These are phyloP conservation scores for Sipha maydis DNA, from an alignment of 2,888 invertebrate species.

Conservation along the genomic window DNA sequence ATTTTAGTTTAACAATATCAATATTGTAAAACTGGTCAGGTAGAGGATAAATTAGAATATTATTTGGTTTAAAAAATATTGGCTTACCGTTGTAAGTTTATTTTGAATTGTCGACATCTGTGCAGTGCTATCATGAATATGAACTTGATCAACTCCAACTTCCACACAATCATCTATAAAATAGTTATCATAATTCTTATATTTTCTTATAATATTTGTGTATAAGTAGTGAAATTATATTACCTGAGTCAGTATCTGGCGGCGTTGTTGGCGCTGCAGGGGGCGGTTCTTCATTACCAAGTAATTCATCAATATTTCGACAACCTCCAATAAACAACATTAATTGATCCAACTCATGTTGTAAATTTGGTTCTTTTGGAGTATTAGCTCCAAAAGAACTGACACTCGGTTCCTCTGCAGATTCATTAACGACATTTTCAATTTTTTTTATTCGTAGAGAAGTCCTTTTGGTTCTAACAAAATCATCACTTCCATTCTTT, in stretches of 20 bases:
- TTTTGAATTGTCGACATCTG: conserved; percentile 67
- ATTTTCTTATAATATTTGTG: not conserved
- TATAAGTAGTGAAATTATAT: not conserved
- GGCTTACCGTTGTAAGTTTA: conserved; percentile 58
- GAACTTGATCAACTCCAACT: conserved; percentile 81
- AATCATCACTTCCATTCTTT: conserved; percentile 40
- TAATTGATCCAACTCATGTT: conserved; percentile 66
- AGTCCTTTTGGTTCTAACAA: conserved; percentile 64
- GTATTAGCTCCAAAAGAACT: not conserved
- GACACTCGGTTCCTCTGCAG: conserved; percentile 62
- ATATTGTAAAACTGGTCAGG: not conserved
- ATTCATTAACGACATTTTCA: conserved; percentile 66
- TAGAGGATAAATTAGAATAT: not conserved
- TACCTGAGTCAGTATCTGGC: conserved; percentile 60
- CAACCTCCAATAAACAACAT: conserved; percentile 83
- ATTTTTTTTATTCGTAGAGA: conserved; percentile 63
- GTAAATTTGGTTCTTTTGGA: conserved; percentile 45
- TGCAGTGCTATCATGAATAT: conserved; percentile 81
- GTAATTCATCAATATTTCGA: conserved; percentile 88
- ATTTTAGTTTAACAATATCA: not conserved
- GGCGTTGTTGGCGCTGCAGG: conserved; percentile 66
- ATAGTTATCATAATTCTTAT: conserved; percentile 66
- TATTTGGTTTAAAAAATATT: not conserved
- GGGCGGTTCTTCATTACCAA: conserved; percentile 72
- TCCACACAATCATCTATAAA: conserved; percentile 74